Conservation (phyloP, 1,140 invertebrate species). For the Drosophila kurseongensis region DNA sequence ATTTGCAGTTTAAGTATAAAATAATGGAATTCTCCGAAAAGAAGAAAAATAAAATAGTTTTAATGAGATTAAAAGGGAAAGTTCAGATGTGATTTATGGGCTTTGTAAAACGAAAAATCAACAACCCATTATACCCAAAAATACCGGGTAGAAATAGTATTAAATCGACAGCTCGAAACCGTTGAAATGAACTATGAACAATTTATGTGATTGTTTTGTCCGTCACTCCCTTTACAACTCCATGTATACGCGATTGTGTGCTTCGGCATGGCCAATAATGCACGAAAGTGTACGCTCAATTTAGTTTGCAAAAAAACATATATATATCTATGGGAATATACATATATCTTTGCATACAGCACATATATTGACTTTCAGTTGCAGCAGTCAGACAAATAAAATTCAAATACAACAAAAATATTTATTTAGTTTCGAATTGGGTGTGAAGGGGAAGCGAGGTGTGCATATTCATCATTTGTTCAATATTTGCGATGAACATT, state of each 20-base stretch:
- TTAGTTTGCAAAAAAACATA: slow-evolving; percentile 55
- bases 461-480: slow-evolving; percentile 14
- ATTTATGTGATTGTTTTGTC: slow-evolving; percentile 37
- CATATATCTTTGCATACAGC: not conserved
- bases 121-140: not conserved
- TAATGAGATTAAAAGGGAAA: not conserved
- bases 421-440: slow-evolving; percentile 37
- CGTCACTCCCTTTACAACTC: slow-evolving; percentile 17
- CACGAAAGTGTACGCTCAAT: slow-evolving; percentile 58
- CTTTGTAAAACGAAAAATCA: no score
- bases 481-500: slow-evolving; percentile 31
- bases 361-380: slow-evolving; percentile 32
- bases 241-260: slow-evolving; percentile 3
- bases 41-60: not conserved
- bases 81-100: no score
- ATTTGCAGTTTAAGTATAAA: not conserved
- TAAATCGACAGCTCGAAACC: not conserved
- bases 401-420: slow-evolving; percentile 36
- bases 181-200: slow-evolving; percentile 44
- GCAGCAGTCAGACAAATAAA: slow-evolving; percentile 21
- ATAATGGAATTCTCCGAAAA: not conserved
- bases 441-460: not conserved
- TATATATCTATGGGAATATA: slow-evolving; percentile 15
- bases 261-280: slow-evolving; percentile 45
- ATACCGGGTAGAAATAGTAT: not conserved